These are phyloP conservation scores for Poliocrania exsul DNA, from an alignment of 2,797 vertebrate genomes.

Conservation along the genomic window DNA sequence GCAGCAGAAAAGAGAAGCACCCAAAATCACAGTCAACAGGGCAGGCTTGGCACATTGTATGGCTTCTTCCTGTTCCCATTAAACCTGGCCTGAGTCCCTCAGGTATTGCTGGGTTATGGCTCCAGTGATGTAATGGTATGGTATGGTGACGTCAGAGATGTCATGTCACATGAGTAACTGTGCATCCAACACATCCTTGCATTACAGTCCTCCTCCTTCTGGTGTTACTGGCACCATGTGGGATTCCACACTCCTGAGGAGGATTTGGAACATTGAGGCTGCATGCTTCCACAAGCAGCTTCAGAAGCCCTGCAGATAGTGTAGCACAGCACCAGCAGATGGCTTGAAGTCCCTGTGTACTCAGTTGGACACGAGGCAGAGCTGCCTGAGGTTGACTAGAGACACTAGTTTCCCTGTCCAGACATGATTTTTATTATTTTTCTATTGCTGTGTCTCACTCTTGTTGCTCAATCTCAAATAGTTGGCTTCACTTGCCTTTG, in stretches of 20 bases:
- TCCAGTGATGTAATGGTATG: background rate
- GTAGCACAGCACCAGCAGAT: background rate
- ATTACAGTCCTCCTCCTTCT: background rate
- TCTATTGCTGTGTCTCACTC: background rate
- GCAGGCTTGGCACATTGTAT: accelerated
- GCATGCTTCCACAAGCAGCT: background rate
- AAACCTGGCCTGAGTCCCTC: background rate
- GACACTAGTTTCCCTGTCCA: too few species aligned
- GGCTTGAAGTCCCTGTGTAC: background rate
- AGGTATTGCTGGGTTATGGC: background rate
- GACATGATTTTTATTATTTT: background rate
- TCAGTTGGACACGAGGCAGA: background rate
- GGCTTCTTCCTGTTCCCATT: background rate
- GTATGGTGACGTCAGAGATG: background rate
- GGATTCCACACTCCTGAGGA: background rate
- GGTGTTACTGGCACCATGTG: accelerated
- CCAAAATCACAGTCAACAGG: background rate
- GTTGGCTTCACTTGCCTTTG: background rate
- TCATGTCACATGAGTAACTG: too few species aligned
- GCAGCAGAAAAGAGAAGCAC: background rate
- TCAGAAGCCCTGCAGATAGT: background rate
- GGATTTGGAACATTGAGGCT: background rate
- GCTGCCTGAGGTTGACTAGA: background rate
- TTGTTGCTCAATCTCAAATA: background rate
- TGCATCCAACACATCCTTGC: background rate